A percentile compares a stretch with the other conserved stretches of the same genome.
Conservation (phyloP, 92 coral and sea anemone genomes). For the Phenganax marumi region DNA sequence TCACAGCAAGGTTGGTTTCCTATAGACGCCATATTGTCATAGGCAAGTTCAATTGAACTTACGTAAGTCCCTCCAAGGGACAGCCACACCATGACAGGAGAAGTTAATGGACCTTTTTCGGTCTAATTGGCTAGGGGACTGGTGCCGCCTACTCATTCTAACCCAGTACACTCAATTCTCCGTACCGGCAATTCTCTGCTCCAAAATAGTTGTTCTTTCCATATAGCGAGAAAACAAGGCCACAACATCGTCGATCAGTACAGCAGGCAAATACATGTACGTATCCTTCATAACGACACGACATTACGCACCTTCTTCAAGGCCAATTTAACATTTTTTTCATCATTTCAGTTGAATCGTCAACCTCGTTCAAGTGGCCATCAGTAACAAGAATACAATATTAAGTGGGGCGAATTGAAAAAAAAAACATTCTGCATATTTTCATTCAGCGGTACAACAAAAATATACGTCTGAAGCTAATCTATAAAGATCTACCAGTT, state of each 20-base stretch:
- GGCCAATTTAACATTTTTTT: neutral
- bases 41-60: too few species aligned
- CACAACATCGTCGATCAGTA: neutral
- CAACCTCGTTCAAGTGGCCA: constrained; percentile 28
- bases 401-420: neutral
- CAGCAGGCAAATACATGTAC: constrained; percentile 41
- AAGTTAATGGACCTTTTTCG: too few species aligned
- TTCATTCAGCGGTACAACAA: too few species aligned
- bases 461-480: too few species aligned
- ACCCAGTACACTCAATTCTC: neutral
- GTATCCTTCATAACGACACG: neutral
- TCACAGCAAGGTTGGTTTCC: constrained; percentile 1
- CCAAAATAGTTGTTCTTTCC: neutral
- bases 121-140: neutral
- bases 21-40: neutral
- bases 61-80: too few species aligned
- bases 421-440: neutral
- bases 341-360: constrained; percentile 20
- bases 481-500: too few species aligned
- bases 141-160: neutral
- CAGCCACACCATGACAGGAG: too few species aligned
- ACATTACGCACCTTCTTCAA: neutral
- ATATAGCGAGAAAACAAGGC: constrained; percentile 15
- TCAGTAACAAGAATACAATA: neutral
- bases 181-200: neutral